Evolutionary conservation across 2,113 vertebrate species (phyloP).

Genomic region (Lepus timidus): DNA sequence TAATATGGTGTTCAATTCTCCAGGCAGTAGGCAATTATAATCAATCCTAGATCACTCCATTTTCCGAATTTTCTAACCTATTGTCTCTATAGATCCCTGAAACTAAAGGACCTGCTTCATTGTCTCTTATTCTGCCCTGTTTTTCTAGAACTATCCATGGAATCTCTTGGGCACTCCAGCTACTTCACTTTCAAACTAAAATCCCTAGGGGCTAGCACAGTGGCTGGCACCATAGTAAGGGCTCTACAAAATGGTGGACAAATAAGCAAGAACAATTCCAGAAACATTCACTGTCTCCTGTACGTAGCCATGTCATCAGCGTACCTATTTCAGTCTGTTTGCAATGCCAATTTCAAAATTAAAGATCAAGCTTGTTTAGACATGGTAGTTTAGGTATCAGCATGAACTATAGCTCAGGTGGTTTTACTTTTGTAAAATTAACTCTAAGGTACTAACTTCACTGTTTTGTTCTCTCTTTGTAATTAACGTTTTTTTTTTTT

Average conservation of each 20-base stretch:
- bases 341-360: conserved; percentile 6
- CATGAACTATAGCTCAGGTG: neutral
- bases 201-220: neutral
- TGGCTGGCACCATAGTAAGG: conserved; percentile 21
- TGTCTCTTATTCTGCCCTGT: conserved; percentile 20
- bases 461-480: neutral
- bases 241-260: conserved; percentile 24
- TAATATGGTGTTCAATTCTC: conserved; percentile 45
- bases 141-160: conserved; percentile 15
- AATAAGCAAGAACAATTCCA: conserved; percentile 3
- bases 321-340: neutral
- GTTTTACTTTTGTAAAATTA: neutral
- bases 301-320: neutral
- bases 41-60: conserved; percentile 6
- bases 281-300: conserved; percentile 31
- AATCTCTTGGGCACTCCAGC: neutral
- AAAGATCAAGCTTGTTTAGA: conserved; percentile 12
- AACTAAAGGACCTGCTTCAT: conserved; percentile 11
- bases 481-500: too few species aligned
- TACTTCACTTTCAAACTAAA: conserved; percentile 56
- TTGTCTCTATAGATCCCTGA: neutral
- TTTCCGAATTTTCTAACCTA: conserved; percentile 31
- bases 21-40: conserved; percentile 5
- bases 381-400: neutral
- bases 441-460: conserved; percentile 5